Conservation (phyloP, 92 coral and sea anemone species). For the Actinernus sp. region DNA sequence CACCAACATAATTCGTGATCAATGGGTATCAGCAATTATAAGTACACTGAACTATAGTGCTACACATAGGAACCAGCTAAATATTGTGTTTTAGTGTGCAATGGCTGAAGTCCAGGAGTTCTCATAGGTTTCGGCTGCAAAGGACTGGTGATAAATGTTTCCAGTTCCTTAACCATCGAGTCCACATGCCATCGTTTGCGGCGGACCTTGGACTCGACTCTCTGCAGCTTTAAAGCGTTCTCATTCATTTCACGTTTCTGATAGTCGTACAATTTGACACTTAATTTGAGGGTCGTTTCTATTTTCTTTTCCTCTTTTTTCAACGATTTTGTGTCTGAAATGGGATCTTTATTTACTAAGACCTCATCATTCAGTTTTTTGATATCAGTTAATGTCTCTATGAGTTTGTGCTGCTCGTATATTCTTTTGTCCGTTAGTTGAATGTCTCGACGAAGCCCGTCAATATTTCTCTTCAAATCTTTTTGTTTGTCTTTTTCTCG, state of each 20-base stretch:
- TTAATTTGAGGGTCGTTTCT: slow-evolving; percentile 57
- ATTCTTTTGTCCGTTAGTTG: slow-evolving; percentile 43
- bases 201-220: slow-evolving; percentile 62
- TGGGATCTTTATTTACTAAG: neutral
- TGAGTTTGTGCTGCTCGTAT: slow-evolving; percentile 49
- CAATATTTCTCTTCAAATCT: slow-evolving; percentile 6
- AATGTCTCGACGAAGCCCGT: slow-evolving; percentile 23
- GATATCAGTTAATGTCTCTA: slow-evolving; percentile 18
- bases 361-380: slow-evolving; percentile 22
- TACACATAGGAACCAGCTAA: too few relatives aligned
- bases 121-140: slow-evolving; percentile 18
- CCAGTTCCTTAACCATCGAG: slow-evolving; percentile 65
- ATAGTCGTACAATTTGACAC: slow-evolving; percentile 75
- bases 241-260: slow-evolving; percentile 73
- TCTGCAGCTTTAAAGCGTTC: slow-evolving; percentile 53
- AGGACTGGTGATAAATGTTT: slow-evolving; percentile 27
- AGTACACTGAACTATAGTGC: too few relatives aligned
- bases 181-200: slow-evolving; percentile 89
- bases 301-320: slow-evolving; percentile 33
- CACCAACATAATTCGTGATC: too few relatives aligned
- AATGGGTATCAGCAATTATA: too few relatives aligned
- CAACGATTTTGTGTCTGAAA: too few relatives aligned
- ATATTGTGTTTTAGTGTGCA: too few relatives aligned
- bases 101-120: neutral
- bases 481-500: slow-evolving; percentile 18